A percentile compares a stretch with the other conserved stretches of the same genome.
phyloP scores from a whole-genome alignment of 2,888 invertebrate species.

The Sylvicola fuscatus region DNA sequence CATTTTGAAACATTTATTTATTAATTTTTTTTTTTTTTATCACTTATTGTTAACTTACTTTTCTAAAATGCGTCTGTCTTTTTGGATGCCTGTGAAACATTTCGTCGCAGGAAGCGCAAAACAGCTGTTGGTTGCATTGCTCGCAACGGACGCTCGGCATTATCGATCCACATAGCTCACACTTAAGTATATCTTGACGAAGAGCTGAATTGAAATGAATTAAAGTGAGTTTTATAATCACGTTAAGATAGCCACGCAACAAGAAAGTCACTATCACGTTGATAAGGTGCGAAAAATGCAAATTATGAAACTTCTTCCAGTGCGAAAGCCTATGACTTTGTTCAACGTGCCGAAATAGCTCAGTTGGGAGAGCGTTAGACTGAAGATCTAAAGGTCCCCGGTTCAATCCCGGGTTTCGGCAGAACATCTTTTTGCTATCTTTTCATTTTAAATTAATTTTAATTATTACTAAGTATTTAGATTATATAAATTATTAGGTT shows the following conservation, averaged over 20 bases:
- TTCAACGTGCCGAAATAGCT: constrained; percentile 19
- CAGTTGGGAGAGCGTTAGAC: constrained; percentile 25
- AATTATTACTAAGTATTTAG: no score
- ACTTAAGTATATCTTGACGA: constrained; percentile 34
- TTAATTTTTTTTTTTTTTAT: neutral
- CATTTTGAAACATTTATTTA: neutral
- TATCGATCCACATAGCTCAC: constrained; percentile 70
- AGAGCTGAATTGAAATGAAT: neutral
- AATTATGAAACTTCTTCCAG: constrained; percentile 2
- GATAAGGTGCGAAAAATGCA: neutral
- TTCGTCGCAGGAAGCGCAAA: constrained; percentile 80
- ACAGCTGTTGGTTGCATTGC: constrained; percentile 62
- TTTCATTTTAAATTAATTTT: no score
- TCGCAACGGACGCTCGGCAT: constrained; percentile 65
- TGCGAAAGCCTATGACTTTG: neutral
- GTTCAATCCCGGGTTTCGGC: constrained; percentile 15
- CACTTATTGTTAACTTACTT: constrained; percentile 28
- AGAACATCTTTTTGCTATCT: no score
- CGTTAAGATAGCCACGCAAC: neutral
- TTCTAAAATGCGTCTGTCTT: constrained; percentile 56
- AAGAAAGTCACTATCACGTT: no score
- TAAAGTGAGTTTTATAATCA: neutral
- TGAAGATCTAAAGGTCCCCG: constrained; percentile 24
- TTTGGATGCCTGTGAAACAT: constrained; percentile 91
- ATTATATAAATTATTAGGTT: no score